A percentile compares a stretch with the other conserved stretches of the same genome.
Evolutionary conservation across 2,113 vertebrate genomes (phyloP).

Genomic region (Progne subis): DNA sequence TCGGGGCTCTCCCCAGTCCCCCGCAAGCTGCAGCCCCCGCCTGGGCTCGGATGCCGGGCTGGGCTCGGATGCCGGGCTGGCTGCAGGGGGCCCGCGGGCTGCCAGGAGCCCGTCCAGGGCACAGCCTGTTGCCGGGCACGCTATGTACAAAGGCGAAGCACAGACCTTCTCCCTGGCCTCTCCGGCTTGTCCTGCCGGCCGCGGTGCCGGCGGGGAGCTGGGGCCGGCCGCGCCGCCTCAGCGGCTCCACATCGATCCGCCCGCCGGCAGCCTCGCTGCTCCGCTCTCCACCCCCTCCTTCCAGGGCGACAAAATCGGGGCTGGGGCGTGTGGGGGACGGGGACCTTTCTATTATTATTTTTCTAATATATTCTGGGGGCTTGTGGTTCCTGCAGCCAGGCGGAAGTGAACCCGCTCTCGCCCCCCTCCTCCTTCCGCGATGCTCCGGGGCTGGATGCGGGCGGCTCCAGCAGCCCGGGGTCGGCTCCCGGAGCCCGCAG

Average conservation of each 20-base stretch:
- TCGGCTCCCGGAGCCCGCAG: background rate
- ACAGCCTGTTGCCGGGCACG: background rate
- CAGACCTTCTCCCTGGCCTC: conserved; percentile 68
- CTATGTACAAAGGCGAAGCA: conserved; percentile 23
- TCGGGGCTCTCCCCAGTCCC: background rate
- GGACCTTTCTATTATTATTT: background rate
- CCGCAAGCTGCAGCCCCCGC: conserved; percentile 18
- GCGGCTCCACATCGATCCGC: conserved; percentile 46
- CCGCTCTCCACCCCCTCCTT: background rate
- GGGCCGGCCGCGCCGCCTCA: conserved; percentile 16
- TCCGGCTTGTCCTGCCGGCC: conserved; percentile 5
- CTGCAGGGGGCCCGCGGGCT: background rate
- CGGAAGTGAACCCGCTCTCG: conserved; percentile 76
- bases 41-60: background rate
- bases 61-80: background rate
- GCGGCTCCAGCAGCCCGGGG: background rate
- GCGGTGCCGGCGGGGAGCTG: conserved; percentile 31
- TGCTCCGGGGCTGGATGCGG: background rate
- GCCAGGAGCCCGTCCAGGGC: background rate
- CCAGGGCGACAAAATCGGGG: background rate
- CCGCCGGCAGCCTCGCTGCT: background rate
- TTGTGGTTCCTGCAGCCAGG: conserved; percentile 78
- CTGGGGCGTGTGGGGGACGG: background rate
- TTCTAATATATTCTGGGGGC: conserved; percentile 53
- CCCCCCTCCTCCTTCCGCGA: conserved; percentile 57